Evolutionary conservation across 2,797 vertebrate genomes (phyloP).

Genomic region (Acanthopagrus latus): DNA sequence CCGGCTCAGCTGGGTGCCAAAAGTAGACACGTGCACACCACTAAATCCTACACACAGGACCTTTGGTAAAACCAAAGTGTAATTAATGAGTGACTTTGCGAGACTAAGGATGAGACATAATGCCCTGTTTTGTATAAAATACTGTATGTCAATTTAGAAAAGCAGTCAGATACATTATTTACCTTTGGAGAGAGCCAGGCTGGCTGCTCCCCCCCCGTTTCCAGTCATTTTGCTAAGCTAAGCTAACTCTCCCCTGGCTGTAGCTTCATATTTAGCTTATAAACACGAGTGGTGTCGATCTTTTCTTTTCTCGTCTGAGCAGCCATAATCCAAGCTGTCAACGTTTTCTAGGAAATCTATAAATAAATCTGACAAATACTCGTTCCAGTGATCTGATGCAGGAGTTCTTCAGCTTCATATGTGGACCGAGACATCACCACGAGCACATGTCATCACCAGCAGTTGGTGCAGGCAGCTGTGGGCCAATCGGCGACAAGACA

Average conservation of each 20-base stretch:
- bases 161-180: no score
- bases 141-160: no score
- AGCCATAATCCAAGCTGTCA: neutral
- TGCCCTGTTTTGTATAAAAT: no score
- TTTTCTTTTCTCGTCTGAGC: no score
- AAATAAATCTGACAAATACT: neutral
- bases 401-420: neutral
- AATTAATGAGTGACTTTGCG: neutral
- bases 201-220: neutral
- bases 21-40: no score
- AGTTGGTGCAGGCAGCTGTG: conserved; percentile 31
- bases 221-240: neutral
- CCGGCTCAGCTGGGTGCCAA: no score
- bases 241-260: neutral
- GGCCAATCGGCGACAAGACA: conserved; percentile 26
- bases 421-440: no score
- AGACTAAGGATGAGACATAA: neutral
- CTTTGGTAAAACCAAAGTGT: neutral
- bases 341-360: neutral
- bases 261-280: neutral
- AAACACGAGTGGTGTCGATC: neutral
- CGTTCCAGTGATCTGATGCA: neutral
- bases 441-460: conserved; percentile 13
- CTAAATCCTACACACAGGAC: no score
- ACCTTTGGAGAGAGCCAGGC: no score